Evolutionary conservation across 2,888 invertebrate genomes (phyloP).

Genomic region (Saturnia pavonia): DNA sequence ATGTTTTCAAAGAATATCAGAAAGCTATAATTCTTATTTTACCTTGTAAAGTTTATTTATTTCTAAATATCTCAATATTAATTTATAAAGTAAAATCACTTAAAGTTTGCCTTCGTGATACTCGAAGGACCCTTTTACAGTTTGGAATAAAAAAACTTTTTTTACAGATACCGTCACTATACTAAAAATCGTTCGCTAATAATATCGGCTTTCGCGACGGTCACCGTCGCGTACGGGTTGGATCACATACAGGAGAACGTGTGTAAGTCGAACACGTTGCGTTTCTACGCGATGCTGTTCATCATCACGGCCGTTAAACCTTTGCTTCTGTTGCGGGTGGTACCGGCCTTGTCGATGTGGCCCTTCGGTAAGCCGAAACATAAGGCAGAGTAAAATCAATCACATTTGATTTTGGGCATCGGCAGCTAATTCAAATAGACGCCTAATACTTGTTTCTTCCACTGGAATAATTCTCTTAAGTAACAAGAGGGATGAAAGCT

Average conservation of each 20-base stretch:
- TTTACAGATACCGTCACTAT: slow-evolving; percentile 69
- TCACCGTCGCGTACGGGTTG: slow-evolving; percentile 33
- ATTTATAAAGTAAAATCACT: too few relatives aligned
- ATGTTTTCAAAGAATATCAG: too few relatives aligned
- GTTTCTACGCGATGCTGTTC: slow-evolving; percentile 47
- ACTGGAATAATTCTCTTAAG: not conserved
- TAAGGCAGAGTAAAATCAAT: slow-evolving; percentile 31
- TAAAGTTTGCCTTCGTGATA: too few relatives aligned
- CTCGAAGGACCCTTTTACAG: not conserved
- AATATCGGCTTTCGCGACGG: slow-evolving; percentile 46
- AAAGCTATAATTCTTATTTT: too few relatives aligned
- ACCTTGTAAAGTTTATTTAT: too few relatives aligned
- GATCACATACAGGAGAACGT: slow-evolving; percentile 43
- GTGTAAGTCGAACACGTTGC: slow-evolving; percentile 35
- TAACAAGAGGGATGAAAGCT: not conserved
- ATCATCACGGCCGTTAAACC: slow-evolving; percentile 46
- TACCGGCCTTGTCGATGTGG: slow-evolving; percentile 55
- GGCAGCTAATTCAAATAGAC: not conserved
- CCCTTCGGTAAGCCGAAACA: slow-evolving; percentile 39
- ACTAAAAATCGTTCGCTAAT: slow-evolving; percentile 56
- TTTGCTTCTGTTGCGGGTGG: slow-evolving; percentile 44
- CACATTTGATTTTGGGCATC: not conserved
- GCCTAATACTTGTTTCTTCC: not conserved
- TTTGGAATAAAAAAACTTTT: slow-evolving; percentile 9
- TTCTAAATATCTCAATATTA: too few relatives aligned